phyloP scores from a whole-genome alignment of 2,797 vertebrate genomes.

The Oryzias sinensis region DNA sequence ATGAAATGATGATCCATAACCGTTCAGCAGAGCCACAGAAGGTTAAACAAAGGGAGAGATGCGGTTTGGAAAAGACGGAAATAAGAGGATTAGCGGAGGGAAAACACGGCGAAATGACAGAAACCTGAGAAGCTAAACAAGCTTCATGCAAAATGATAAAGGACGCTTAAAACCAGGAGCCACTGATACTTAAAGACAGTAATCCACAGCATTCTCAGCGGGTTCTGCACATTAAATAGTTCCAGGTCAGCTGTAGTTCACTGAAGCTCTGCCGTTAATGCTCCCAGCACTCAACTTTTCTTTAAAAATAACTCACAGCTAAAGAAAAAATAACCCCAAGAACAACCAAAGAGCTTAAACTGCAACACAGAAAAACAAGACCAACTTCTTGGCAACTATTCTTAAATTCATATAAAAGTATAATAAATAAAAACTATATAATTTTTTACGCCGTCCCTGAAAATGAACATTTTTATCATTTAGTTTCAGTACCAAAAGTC shows the following conservation, averaged over 20 bases:
- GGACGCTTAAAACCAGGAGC: neutral
- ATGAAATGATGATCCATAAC: conserved; percentile 32
- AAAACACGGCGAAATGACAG: conserved; percentile 15
- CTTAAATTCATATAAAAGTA: too few relatives aligned
- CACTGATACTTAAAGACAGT: conserved; percentile 1
- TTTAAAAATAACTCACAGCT: neutral
- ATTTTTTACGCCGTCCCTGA: too few relatives aligned
- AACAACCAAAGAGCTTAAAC: too few relatives aligned
- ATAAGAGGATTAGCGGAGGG: conserved; percentile 41
- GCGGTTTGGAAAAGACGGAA: conserved; percentile 22
- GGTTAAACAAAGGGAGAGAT: conserved; percentile 31
- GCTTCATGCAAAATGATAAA: conserved; percentile 1
- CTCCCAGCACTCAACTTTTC: neutral
- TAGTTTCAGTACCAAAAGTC: conserved; percentile 1
- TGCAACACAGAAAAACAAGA: too few relatives aligned
- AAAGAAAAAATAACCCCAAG: too few relatives aligned
- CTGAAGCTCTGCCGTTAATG: conserved; percentile 1
- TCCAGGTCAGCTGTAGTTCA: conserved; percentile 31
- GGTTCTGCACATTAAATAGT: conserved; percentile 13
- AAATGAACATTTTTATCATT: too few relatives aligned
- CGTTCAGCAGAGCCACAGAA: conserved; percentile 35
- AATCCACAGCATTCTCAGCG: neutral
- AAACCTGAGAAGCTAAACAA: conserved; percentile 22
- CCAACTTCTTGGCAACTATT: too few relatives aligned
- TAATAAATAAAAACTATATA: too few relatives aligned